These are phyloP conservation scores for Acipenser transmontanus DNA, from an alignment of 2,797 vertebrate genomes.

Conservation along the genomic window DNA sequence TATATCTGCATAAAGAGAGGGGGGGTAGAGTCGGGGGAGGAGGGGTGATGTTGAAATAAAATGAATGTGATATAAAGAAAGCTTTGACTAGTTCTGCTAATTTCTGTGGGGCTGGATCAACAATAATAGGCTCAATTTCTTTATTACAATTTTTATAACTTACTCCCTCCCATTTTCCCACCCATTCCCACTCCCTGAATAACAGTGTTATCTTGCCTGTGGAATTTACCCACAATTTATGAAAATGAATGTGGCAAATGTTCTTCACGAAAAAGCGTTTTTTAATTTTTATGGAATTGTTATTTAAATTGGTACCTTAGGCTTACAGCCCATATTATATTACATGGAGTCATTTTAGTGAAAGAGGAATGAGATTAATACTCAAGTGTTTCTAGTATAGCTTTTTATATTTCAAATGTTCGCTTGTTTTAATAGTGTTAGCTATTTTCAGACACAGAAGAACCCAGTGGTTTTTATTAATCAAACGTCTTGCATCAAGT, in stretches of 20 bases:
- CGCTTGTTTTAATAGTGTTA: too few species aligned
- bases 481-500: conserved; percentile 31
- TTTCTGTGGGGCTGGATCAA: conserved; percentile 78
- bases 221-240: conserved; percentile 57
- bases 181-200: conserved; percentile 63
- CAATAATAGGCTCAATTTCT: conserved; percentile 85
- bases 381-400: background rate
- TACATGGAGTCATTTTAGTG: background rate
- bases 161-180: conserved; percentile 56
- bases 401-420: too few species aligned
- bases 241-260: conserved; percentile 45
- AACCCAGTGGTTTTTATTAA: conserved; percentile 32
- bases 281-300: conserved; percentile 19
- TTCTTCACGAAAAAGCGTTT: conserved; percentile 43
- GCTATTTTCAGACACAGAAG: too few species aligned
- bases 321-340: conserved; percentile 1
- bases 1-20: conserved; percentile 49
- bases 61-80: conserved; percentile 67
- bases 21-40: conserved; percentile 61
- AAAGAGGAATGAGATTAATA: background rate
- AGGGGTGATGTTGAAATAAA: conserved; percentile 84
- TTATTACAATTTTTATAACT: conserved; percentile 71
- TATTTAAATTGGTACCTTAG: conserved; percentile 45
- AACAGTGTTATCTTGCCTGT: conserved; percentile 53
- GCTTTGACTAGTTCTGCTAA: conserved; percentile 72